Evolutionary conservation across 2,797 vertebrate genomes (phyloP), one percentile per base, ranked within the genome.

Genomic region (Dendrocincla fuliginosa): DNA sequence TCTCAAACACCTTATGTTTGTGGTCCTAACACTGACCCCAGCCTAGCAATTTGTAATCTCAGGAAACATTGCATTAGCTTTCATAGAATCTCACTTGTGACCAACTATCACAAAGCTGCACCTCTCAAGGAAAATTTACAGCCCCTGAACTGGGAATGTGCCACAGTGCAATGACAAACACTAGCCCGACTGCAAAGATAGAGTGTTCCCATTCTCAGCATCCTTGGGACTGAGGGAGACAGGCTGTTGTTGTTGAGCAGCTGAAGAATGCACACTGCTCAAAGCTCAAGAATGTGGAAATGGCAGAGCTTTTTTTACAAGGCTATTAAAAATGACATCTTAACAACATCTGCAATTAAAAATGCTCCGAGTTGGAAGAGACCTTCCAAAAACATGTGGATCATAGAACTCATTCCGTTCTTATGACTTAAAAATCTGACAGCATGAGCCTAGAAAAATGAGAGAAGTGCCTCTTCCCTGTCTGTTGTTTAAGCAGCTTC

Each of bases 301-400:
- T 52, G 47, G 53, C 59, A 91, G 56, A 84, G 56, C 10, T 70
- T 83, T 96, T 96, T 87, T 75, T 70, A 56, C 46, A 92, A 86
- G 61, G 22, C 70, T 52, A 44, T 91, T 94, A 93, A 92, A 94
- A 91, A 96, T 85, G 92, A 92, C 82, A 95, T 94, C 94, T 94
- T 95, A 95, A 94, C 89, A 92, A 93, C 90, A 94, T 96, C 87
- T 96, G 93, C 90, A 95, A 97, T 94, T 97, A 96, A 97, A 95
- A 95, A 75, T 79, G 39, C 70, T 96, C 39, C 8, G 68, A 75
- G 67, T 41, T 83, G 89, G 88, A 95, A 93, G 46, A 87, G 56
- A 46, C 55, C 19, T 67, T 85, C 49, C 68, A 90, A 89, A 80
- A 84, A 32, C 60, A 95, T 37, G 92, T 71, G 78, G 84, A 92